A percentile compares a stretch with the other conserved stretches of the same genome.
Conservation (phyloP, 2,797 vertebrate species). For the Gallirallus australis region DNA sequence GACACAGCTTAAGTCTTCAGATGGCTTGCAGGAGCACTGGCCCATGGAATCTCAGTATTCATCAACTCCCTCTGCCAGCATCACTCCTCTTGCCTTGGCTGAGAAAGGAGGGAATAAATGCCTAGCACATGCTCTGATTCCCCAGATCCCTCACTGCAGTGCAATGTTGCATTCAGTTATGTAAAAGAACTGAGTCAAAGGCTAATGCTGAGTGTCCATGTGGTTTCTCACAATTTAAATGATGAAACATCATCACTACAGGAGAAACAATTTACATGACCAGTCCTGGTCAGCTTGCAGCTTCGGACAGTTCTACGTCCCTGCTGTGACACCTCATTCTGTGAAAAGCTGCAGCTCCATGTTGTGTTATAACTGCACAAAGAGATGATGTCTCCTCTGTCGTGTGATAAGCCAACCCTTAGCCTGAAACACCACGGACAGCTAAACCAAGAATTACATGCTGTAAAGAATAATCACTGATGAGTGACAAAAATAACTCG, state of each 20-base stretch:
- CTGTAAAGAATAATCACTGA: background rate
- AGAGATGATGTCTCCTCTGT: background rate
- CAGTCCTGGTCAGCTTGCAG: background rate
- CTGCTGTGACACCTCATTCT: background rate
- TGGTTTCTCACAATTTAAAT: background rate
- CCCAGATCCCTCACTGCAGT: slow-evolving; percentile 3
- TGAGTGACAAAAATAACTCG: background rate
- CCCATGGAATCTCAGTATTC: background rate
- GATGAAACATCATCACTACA: background rate
- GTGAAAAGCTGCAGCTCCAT: background rate
- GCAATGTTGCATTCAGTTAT: background rate
- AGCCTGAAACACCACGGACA: background rate
- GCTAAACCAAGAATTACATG: background rate
- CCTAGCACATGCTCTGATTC: background rate
- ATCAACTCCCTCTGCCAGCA: background rate
- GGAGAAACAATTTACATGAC: background rate
- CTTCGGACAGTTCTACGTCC: rapidly evolving
- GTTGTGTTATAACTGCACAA: rapidly evolving
- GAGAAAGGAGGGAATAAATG: background rate
- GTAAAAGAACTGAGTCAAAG: background rate
- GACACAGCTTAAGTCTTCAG: background rate
- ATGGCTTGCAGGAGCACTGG: background rate
- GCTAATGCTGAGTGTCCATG: background rate
- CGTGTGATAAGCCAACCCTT: background rate
- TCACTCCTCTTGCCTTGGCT: slow-evolving; percentile 15